Conservation (phyloP, 53 echinoderm and acorn worm genomes). For the Temnopleurus reevesii region DNA sequence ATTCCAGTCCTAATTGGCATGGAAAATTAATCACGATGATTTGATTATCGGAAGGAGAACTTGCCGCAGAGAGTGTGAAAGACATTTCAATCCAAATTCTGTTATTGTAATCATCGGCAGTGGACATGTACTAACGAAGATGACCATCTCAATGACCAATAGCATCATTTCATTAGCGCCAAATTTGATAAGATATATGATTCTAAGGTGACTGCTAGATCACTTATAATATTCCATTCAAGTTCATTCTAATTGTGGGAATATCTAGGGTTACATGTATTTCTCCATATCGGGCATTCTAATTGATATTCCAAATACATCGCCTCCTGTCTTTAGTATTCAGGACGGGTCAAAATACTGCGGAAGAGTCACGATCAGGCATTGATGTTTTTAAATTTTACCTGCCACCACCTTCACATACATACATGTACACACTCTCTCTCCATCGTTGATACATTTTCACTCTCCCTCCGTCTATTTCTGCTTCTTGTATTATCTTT, state of each 20-base stretch:
- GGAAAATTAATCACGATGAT: constrained; percentile 8
- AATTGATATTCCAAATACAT: neutral
- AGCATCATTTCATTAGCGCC: constrained; percentile 10
- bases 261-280: neutral
- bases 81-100: neutral
- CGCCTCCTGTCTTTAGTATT: neutral
- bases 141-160: neutral
- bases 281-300: neutral
- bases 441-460: neutral
- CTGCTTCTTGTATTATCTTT: too few relatives aligned
- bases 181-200: neutral
- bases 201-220: neutral
- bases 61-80: constrained; percentile 7
- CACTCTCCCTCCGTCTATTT: neutral
- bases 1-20: neutral
- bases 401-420: neutral
- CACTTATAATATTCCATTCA: neutral
- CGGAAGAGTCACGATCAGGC: neutral
- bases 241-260: neutral
- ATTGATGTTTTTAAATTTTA: neutral
- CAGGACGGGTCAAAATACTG: neutral
- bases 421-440: neutral
- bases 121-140: neutral
- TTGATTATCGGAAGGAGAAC: neutral
- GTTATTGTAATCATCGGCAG: neutral